Evolutionary conservation across 2,888 invertebrate genomes (phyloP), one percentile per base, ranked within the genome.

Genomic region (Listrodromus nycthemerus): DNA sequence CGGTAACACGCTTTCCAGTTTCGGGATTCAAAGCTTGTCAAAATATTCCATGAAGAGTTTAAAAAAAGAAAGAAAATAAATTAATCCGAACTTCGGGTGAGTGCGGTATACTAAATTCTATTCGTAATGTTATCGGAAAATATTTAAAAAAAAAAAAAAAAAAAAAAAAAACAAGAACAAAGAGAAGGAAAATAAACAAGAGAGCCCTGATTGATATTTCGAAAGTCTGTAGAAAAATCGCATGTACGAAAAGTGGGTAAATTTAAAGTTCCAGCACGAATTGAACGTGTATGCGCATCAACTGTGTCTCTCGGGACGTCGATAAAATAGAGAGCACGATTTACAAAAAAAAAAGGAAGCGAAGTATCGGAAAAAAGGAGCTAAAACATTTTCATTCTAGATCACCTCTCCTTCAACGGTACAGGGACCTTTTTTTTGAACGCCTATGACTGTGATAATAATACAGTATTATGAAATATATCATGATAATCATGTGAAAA

Each of bases 391-490:
- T 69, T 83, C 74, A 30, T 78, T 63, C 61, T 78, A 74, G 67
- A 41, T 75, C 71, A 67, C 71, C 83, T 65, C 80, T 58, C 79
- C 63, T 37, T 80, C 85, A 67, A 78, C 78, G 84, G 76, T 83
- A 84, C 80, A 78, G 76, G 79, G 78, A 78, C 21, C 41, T 66
- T 33, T 66, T 55, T 61, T 71, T 71, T 21, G 48, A 77, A 74
- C 63, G 61, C 55, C 80, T 75, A 58, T 83, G 83, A 86, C 85
- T 88, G 87, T 88, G 87, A 90, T 87, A 87, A 86, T 86, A 83
- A 83, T 84, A 86, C 82, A 87, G 87, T 87, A 87, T 90, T 88
- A 89, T 89, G 88, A 88, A 83, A 77, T 88, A 87, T 86, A 88
- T 67, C 85, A 88, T 80, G 82, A 86, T 88, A 76, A 83, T 74